A percentile compares a stretch with the other conserved stretches of the same genome.
Conservation (phyloP, 2,888 invertebrate species). For the Aphidoletes aphidimyza region DNA sequence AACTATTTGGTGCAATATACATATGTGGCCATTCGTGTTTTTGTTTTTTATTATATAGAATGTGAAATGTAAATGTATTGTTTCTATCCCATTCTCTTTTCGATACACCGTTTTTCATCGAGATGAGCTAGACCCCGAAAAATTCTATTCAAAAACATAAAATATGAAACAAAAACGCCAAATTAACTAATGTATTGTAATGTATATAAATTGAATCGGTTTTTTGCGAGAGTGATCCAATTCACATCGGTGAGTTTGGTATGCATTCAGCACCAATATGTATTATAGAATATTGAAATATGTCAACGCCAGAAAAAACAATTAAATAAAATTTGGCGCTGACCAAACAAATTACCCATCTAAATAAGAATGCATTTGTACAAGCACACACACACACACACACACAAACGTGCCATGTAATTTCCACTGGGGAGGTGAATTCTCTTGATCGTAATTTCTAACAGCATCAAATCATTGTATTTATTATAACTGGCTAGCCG, state of each 20-base stretch:
- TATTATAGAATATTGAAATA: background rate
- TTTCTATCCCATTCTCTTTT: too few relatives aligned
- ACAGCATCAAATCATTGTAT: background rate
- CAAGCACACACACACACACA: too few relatives aligned
- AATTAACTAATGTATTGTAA: conserved; percentile 17
- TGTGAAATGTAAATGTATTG: too few relatives aligned
- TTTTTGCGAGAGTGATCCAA: too few relatives aligned
- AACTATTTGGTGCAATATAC: background rate
- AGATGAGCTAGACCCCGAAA: too few relatives aligned
- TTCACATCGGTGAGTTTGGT: too few relatives aligned
- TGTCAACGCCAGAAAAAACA: conserved; percentile 32
- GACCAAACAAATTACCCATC: background rate
- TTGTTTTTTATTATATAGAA: background rate
- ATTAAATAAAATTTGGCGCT: background rate
- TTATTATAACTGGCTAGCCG: too few relatives aligned
- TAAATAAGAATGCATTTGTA: conserved; percentile 19
- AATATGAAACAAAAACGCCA: background rate
- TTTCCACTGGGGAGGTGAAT: too few relatives aligned
- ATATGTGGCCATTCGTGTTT: background rate
- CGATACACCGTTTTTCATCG: too few relatives aligned
- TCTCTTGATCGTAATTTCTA: too few relatives aligned
- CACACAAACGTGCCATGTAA: too few relatives aligned
- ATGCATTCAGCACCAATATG: too few relatives aligned
- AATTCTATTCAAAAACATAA: background rate
- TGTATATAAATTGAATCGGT: conserved; percentile 6